Evolutionary conservation across 1,140 invertebrate species (phyloP), one percentile per base, ranked within the genome.

Genomic region (Harpegnathos saltator): DNA sequence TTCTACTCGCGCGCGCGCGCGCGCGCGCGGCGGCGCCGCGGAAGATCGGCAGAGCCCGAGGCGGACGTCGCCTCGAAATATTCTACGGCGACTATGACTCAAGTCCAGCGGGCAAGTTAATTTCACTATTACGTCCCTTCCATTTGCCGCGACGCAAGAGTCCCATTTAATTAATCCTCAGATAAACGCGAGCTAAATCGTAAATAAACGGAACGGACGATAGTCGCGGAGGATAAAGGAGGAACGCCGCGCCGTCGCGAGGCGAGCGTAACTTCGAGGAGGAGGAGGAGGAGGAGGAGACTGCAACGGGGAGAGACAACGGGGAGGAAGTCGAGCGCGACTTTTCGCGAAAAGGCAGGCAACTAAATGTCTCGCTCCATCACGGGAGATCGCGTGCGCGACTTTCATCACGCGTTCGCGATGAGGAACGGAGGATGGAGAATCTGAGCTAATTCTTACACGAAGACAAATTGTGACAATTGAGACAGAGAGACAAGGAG

Each of bases 11-110:
- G 38, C 4, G 38, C 38, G 38, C 1, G 38, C 77, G 48, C 48
- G 56, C 26, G 61, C 26, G 14, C 24, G 33, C 66, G 50, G 24
- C 52, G 17, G 2, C 24, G 15, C 15, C n/a, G 52, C 52, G 24
- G 54, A 50, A 78, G 75, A 81, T 82, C 69, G 68, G 44, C 48
- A 52, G n/a, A 65, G 85, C 85, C 72, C 54, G 72, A 58, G 80
- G 85, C 78, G 71, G 17, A 72, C 54, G 19, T 69, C 50, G 50
- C 72, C 58, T 83, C 85, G 68, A 78, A 83, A 77, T 86, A 62
- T 78, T 81, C 83, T 68, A 82, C 22, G 82, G n/a, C 26, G 33
- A 50, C 59, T 38, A 72, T 33, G 72, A 72, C 54, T 82, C 44
- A 44, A 38, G 61, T 50, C 12, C 50, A 38, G 22, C 15, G 24